A percentile compares a stretch with the other conserved stretches of the same genome.
phyloP scores from a whole-genome alignment of 1,140 invertebrate species.

The Amphibalanus amphitrite region DNA sequence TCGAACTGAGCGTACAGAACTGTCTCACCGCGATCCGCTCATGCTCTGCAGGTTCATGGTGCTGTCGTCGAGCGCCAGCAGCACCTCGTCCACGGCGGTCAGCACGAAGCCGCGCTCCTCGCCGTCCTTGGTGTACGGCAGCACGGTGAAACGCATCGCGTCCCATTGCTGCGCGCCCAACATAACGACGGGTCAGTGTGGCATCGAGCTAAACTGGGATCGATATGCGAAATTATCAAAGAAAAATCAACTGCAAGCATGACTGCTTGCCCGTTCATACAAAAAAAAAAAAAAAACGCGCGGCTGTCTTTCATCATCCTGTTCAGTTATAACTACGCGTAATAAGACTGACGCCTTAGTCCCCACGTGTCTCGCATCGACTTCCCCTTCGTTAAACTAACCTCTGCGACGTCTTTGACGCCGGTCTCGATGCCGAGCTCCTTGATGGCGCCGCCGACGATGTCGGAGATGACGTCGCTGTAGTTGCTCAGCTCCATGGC shows the following conservation, averaged over 20 bases:
- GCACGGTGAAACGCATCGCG: slow-evolving; percentile 47
- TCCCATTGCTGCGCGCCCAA: slow-evolving; percentile 48
- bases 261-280: no score
- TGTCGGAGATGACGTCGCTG: slow-evolving; percentile 58
- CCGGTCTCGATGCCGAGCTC: slow-evolving; percentile 72
- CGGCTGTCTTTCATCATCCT: no score
- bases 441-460: slow-evolving; percentile 70
- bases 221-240: no score
- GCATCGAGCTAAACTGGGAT: no score
- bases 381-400: no score
- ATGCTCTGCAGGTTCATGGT: slow-evolving; percentile 3
- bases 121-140: slow-evolving; percentile 33
- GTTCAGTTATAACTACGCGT: no score
- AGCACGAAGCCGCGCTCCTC: slow-evolving; percentile 49
- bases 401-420: slow-evolving; percentile 53
- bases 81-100: slow-evolving; percentile 37
- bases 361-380: no score
- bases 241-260: no score
- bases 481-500: slow-evolving; percentile 71
- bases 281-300: no score
- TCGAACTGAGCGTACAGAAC: no score
- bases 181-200: no score
- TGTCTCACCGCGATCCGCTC: background rate
- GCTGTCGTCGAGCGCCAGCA: slow-evolving; percentile 1
- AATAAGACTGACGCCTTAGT: no score